Evolutionary conservation across 1,140 invertebrate genomes (phyloP).

Genomic region (Hyles vespertilio): DNA sequence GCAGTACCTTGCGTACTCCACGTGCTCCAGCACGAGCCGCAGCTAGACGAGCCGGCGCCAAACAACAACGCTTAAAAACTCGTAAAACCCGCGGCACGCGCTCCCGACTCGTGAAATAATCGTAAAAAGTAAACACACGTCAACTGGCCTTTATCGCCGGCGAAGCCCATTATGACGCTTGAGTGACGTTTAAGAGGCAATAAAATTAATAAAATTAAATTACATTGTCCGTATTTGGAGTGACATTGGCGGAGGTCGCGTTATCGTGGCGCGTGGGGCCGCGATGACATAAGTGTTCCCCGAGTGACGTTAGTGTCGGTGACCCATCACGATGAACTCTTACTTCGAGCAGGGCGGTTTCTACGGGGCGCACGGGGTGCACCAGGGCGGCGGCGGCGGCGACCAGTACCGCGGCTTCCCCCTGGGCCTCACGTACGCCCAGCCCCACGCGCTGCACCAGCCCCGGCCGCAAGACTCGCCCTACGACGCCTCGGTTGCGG

Average conservation of each 20-base stretch:
- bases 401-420: constrained; percentile 89
- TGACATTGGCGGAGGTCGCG: constrained; percentile 65
- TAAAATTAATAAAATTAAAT: constrained; percentile 72
- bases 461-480: constrained; percentile 91
- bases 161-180: constrained; percentile 71
- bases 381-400: constrained; percentile 80
- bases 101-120: constrained; percentile 71
- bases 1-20: constrained; percentile 27
- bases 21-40: constrained; percentile 20
- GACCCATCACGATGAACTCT: constrained; percentile 88
- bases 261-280: constrained; percentile 63
- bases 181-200: constrained; percentile 73
- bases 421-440: constrained; percentile 89
- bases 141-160: constrained; percentile 65
- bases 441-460: constrained; percentile 87
- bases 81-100: constrained; percentile 68
- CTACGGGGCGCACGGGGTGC: constrained; percentile 91
- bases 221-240: constrained; percentile 50
- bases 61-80: constrained; percentile 60
- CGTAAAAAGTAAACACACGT: constrained; percentile 75
- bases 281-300: constrained; percentile 70
- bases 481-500: constrained; percentile 91
- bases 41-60: constrained; percentile 36
- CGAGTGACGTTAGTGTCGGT: constrained; percentile 64
- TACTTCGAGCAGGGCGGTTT: constrained; percentile 96